Percentiles rank a stretch among this genome's conserved stretches.
phyloP scores from a whole-genome alignment of 2,113 vertebrate genomes.

The Vicugna pacos region DNA sequence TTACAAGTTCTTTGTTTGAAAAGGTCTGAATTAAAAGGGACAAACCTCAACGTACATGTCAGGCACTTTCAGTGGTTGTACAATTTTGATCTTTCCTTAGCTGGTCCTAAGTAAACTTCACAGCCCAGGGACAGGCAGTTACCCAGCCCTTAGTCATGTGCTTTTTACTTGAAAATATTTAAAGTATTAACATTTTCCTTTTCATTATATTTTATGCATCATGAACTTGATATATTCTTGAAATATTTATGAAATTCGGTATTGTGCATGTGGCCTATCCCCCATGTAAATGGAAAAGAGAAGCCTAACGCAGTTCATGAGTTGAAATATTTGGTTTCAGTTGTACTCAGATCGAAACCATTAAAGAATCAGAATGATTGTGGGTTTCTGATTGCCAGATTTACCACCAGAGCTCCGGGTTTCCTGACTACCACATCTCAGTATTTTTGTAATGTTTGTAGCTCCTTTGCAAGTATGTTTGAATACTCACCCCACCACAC shows the following conservation, averaged over 20 bases:
- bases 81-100: background rate
- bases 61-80: background rate
- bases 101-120: background rate
- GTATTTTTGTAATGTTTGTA: background rate
- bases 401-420: background rate
- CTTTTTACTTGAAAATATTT: background rate
- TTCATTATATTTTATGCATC: background rate
- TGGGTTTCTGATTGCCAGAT: background rate
- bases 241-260: slow-evolving; percentile 38
- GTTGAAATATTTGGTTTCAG: slow-evolving; percentile 45
- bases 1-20: background rate
- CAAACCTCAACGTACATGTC: background rate
- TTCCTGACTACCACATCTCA: background rate
- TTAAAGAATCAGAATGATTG: slow-evolving; percentile 13
- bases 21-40: slow-evolving; percentile 28
- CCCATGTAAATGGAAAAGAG: background rate
- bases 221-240: background rate
- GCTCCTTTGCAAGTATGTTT: background rate
- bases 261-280: background rate
- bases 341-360: slow-evolving; percentile 14
- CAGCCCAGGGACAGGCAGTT: background rate
- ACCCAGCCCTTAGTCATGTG: background rate
- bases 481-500: background rate
- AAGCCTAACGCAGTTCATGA: slow-evolving; percentile 6
- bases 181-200: slow-evolving; percentile 29